Evolutionary conservation across 2,113 vertebrate species (phyloP).

Genomic region (Gallinago media): DNA sequence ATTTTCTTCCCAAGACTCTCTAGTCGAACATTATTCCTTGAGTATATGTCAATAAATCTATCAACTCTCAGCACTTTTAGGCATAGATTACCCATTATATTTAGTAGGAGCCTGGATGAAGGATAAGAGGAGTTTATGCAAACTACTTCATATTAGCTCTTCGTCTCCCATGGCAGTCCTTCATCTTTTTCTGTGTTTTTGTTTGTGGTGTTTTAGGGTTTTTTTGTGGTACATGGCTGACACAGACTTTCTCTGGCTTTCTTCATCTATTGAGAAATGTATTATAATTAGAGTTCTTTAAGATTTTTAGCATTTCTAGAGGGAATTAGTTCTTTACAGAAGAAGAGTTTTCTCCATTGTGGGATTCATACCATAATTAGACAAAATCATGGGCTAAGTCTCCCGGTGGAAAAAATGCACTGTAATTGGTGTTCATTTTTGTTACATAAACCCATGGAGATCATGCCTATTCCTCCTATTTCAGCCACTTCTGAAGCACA

Average conservation of each 20-base stretch:
- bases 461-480: background rate
- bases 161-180: background rate
- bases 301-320: conserved; percentile 51
- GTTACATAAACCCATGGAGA: conserved; percentile 54
- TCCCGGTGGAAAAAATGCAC: conserved; percentile 35
- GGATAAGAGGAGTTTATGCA: background rate
- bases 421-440: conserved; percentile 73
- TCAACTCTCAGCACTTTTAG: background rate
- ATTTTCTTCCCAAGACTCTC: background rate
- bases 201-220: too few relatives aligned
- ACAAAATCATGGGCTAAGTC: conserved; percentile 67
- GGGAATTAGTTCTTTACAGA: conserved; percentile 61
- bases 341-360: conserved; percentile 49
- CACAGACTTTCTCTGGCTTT: background rate
- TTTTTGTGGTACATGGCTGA: background rate
- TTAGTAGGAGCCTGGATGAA: background rate
- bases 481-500: conserved; percentile 32
- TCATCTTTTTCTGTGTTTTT: background rate
- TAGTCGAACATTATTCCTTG: background rate
- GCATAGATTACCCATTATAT: background rate
- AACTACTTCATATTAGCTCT: background rate
- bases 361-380: conserved; percentile 69
- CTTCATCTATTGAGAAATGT: conserved; percentile 52
- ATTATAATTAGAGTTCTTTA: conserved; percentile 52
- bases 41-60: background rate